A percentile compares a stretch with the other conserved stretches of the same genome.
phyloP scores from a whole-genome alignment of 1,140 invertebrate species.

The Lineus longissimus region DNA sequence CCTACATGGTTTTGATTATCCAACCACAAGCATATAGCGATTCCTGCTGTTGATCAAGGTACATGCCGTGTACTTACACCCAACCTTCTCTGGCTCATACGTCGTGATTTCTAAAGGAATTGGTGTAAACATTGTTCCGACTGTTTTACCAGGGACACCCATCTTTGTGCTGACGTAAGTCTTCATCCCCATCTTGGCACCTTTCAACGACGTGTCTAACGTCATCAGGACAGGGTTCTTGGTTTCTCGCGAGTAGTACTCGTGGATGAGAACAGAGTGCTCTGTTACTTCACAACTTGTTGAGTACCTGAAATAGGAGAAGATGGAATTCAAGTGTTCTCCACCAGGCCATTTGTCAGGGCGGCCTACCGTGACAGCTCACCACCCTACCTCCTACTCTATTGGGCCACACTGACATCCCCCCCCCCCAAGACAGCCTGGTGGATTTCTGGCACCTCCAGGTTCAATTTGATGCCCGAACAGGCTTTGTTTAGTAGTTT shows the following conservation, averaged over 20 bases:
- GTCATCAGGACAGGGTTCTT: slow-evolving; percentile 91
- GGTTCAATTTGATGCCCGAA: too few species aligned
- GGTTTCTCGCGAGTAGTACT: slow-evolving; percentile 89
- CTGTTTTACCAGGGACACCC: slow-evolving; percentile 83
- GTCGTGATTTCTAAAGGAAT: slow-evolving; percentile 59
- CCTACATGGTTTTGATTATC: too few species aligned
- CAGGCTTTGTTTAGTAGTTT: too few species aligned
- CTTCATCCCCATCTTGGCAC: slow-evolving; percentile 78
- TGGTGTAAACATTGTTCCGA: slow-evolving; percentile 94
- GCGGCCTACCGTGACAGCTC: too few species aligned
- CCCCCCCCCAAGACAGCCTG: too few species aligned
- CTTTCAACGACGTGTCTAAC: slow-evolving; percentile 82
- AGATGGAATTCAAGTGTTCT: background rate
- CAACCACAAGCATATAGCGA: too few species aligned
- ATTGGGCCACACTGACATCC: too few species aligned
- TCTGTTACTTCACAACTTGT: slow-evolving; percentile 94
- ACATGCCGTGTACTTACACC: slow-evolving; percentile 45
- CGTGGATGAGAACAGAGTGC: slow-evolving; percentile 94
- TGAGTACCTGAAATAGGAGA: slow-evolving; percentile 58
- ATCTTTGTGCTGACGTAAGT: slow-evolving; percentile 79
- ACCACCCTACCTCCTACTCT: too few species aligned
- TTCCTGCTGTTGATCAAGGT: too few species aligned
- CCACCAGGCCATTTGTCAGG: too few species aligned
- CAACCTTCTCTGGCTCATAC: slow-evolving; percentile 83
- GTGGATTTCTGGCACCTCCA: too few species aligned